phyloP scores from a whole-genome alignment of 1,140 invertebrate genomes.

The Eciton burchellii region DNA sequence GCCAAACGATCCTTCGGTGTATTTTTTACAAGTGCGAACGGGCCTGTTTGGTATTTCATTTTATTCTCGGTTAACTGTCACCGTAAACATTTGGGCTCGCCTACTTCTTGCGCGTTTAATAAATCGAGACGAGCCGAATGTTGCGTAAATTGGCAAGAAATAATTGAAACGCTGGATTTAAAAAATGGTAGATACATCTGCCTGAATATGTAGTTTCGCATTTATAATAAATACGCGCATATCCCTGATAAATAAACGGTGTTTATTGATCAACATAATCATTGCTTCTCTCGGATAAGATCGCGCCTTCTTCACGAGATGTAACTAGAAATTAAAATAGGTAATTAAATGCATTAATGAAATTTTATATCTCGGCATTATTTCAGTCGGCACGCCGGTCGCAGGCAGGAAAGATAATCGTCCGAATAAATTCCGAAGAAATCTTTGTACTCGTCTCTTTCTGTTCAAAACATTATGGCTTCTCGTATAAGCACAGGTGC shows the following conservation, averaged over 20 bases:
- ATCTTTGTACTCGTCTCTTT: neutral
- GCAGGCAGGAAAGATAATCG: neutral
- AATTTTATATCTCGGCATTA: neutral
- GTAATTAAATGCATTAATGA: slow-evolving; percentile 8
- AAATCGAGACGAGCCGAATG: neutral
- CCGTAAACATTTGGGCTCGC: neutral
- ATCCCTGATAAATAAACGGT: no score
- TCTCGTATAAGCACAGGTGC: slow-evolving; percentile 24
- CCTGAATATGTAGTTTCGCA: no score
- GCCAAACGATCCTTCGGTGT: slow-evolving; percentile 77
- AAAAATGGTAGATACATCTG: no score
- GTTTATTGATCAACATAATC: neutral
- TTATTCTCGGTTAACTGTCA: slow-evolving; percentile 26
- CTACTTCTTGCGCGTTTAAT: neutral
- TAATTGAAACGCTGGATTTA: no score
- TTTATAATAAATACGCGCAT: no score
- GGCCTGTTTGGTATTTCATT: slow-evolving; percentile 42
- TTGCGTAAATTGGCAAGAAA: neutral
- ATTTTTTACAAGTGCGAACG: slow-evolving; percentile 67
- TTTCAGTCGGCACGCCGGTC: neutral
- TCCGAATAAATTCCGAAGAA: slow-evolving; percentile 16
- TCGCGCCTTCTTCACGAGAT: no score
- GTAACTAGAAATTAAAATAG: no score
- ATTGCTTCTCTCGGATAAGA: neutral
- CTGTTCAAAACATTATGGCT: neutral